These are phyloP conservation scores for Sinosuthora webbiana DNA, from an alignment of 2,113 vertebrate genomes.

Conservation along the genomic window DNA sequence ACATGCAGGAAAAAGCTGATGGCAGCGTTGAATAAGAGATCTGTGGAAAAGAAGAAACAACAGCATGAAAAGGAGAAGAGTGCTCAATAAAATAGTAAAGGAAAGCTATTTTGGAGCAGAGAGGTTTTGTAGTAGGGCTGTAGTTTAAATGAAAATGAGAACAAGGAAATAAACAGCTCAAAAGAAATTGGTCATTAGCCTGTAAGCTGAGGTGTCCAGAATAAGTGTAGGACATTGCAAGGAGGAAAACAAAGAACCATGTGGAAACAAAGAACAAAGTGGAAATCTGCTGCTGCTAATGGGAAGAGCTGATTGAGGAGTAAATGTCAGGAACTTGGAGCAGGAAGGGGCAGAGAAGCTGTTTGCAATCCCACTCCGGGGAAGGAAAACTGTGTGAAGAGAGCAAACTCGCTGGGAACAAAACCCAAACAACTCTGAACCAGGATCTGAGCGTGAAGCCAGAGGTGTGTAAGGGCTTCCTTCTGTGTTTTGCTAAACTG, in stretches of 20 bases:
- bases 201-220: background rate
- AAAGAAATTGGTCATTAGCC: constrained; percentile 2
- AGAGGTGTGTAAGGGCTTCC: background rate
- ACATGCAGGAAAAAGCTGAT: background rate
- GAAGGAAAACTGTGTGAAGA: background rate
- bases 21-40: background rate
- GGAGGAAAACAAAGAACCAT: background rate
- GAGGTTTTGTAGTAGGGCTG: background rate
- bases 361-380: background rate
- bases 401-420: background rate
- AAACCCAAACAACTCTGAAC: background rate
- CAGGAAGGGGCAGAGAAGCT: background rate
- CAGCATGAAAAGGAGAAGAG: background rate
- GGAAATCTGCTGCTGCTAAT: background rate
- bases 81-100: background rate
- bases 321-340: background rate
- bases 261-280: background rate
- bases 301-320: background rate
- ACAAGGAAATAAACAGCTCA: background rate
- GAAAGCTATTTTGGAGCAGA: background rate
- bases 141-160: background rate
- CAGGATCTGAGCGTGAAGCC: background rate
- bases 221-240: background rate
- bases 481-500: background rate
- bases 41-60: background rate